Percentiles rank a stretch among this genome's conserved stretches.
These are phyloP conservation scores for Lordiphosa stackelbergi DNA, from an alignment of 1,140 invertebrate species.

Conservation along the genomic window DNA sequence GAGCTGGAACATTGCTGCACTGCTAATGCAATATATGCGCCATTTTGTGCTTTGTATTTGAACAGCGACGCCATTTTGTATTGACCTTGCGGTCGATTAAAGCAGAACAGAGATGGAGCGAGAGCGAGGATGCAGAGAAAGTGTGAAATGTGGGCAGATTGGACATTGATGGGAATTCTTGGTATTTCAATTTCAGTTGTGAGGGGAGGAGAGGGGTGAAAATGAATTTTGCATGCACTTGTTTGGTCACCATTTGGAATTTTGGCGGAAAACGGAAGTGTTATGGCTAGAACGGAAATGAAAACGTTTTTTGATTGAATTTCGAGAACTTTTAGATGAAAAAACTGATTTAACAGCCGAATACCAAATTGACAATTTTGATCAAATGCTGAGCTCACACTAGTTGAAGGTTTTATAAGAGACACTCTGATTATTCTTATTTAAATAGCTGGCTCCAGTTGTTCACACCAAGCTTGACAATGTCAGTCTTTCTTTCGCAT, in stretches of 20 bases:
- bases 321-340: no score
- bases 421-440: no score
- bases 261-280: background rate
- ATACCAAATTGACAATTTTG: no score
- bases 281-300: no score
- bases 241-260: slow-evolving; percentile 10
- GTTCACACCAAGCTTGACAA: no score
- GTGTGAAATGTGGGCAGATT: background rate
- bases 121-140: background rate
- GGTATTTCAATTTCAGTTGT: background rate
- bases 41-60: slow-evolving; percentile 15
- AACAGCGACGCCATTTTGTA: slow-evolving; percentile 12
- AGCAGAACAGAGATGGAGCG: background rate
- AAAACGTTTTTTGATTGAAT: no score
- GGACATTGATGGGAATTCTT: slow-evolving; percentile 11
- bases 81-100: slow-evolving; percentile 11
- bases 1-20: slow-evolving; percentile 1
- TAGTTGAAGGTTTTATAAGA: no score
- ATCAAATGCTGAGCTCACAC: no score
- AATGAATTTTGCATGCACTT: slow-evolving; percentile 11
- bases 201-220: background rate
- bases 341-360: no score
- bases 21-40: slow-evolving; percentile 12
- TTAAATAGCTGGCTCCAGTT: no score
- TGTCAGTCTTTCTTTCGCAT: no score